Base-by-base conservation (phyloP, 2,888 invertebrate genomes). In the Pyrgus malvae region DNA sequence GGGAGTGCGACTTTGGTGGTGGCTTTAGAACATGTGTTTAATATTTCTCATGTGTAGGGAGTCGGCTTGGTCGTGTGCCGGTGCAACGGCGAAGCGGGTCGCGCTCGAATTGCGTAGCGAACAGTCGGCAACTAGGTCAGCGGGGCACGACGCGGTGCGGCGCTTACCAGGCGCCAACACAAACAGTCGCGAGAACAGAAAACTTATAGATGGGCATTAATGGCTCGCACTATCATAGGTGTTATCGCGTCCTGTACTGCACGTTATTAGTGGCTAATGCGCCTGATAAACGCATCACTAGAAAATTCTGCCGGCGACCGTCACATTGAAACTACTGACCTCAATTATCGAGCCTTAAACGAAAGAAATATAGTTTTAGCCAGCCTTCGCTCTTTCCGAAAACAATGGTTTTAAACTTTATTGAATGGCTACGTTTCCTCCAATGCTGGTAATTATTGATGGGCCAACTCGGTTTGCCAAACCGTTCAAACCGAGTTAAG, bases 51-150 rank as follows among this genome's bases (percentile, higher is more conserved):
- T 45, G 21, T 29, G 29, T 29, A 38, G 29, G 38, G 37, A 38
- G 53, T 23, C 19, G 25, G 37, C 42, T 51, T 42, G 44, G 38
- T 53, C 45, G 48, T 58, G 49, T 58, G 61, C 57, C 58, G 59
- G 63, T 60, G 63, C 61, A 66, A 23, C 55, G 56, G 64, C 65
- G 70, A 77, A 78, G 80, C 81, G 76, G 78, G 80, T 79, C 84
- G 83, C 78, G 83, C 76, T 83, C 79, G 79, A 80, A 82, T 87
- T 86, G 87, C 87, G 87, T 85, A 83, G 85, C 62, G 77, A 78
- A 73, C 81, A 79, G 78, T 80, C 79, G 69, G 78, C 82, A 89
- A 84, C 74, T 89, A 79, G 89, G 89, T 89, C 86, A 88, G 77
- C 83, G 73, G 90, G 86, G 76, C 87, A 83, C 80, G 74, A 69